Evolutionary conservation across 2,113 vertebrate species (phyloP).

Genomic region (Clarias batrachus): DNA sequence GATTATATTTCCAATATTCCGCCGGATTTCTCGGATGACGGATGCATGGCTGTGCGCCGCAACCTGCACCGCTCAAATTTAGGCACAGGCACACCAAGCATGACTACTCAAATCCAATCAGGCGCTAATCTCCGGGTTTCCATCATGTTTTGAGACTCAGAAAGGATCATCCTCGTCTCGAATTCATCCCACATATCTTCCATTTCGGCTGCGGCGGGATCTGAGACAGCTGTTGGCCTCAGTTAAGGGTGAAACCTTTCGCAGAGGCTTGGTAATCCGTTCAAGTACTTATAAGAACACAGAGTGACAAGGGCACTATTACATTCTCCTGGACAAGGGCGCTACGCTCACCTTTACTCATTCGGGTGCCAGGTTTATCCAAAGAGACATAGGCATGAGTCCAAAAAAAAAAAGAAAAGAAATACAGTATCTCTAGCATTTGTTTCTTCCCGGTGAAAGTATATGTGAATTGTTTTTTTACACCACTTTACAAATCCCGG

Average conservation of each 20-base stretch:
- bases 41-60: background rate
- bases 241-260: slow-evolving; percentile 2
- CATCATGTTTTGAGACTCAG: slow-evolving; percentile 26
- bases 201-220: background rate
- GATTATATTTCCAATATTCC: slow-evolving; percentile 42
- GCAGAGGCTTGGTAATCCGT: background rate
- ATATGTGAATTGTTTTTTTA: too few species aligned
- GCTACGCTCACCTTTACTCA: background rate
- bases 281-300: slow-evolving; percentile 1
- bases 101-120: slow-evolving; percentile 34
- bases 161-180: slow-evolving; percentile 23
- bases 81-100: background rate
- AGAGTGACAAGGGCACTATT: background rate
- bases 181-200: slow-evolving; percentile 13
- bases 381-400: background rate
- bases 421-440: background rate
- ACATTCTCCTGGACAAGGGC: slow-evolving; percentile 1
- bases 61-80: slow-evolving; percentile 16
- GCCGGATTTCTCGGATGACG: slow-evolving; percentile 5
- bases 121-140: slow-evolving; percentile 20
- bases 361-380: background rate
- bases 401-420: background rate
- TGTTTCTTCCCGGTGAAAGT: background rate
- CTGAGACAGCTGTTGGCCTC: background rate
- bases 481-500: too few species aligned